phyloP scores from a whole-genome alignment of 2,113 vertebrate species.

The Cathartes aura region DNA sequence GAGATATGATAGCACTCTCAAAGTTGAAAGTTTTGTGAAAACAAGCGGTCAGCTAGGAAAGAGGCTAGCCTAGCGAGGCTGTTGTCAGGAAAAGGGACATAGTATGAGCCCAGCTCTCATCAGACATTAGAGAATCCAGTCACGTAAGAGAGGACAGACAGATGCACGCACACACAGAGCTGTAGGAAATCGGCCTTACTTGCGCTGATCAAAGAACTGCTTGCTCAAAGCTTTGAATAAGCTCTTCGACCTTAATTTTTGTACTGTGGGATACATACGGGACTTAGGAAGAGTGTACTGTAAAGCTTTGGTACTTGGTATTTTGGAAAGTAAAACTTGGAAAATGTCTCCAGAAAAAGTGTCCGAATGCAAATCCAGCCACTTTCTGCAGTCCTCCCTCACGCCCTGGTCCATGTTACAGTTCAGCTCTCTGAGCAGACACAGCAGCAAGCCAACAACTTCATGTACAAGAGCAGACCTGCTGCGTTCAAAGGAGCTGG shows the following conservation, averaged over 20 bases:
- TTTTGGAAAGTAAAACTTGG: not conserved
- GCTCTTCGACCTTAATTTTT: not conserved
- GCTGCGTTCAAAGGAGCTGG: constrained; percentile 18
- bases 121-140: not conserved
- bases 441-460: not conserved
- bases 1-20: not conserved
- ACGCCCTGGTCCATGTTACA: not conserved
- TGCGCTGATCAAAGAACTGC: not conserved
- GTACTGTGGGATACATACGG: rapidly evolving
- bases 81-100: not conserved
- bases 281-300: not conserved
- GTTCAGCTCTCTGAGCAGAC: not conserved
- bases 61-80: not conserved
- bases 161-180: not conserved
- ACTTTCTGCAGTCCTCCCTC: not conserved
- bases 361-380: not conserved
- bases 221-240: not conserved
- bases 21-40: not conserved
- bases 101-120: not conserved
- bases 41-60: not conserved
- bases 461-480: not conserved
- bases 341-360: not conserved
- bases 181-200: not conserved
- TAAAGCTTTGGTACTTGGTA: not conserved
- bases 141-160: not conserved